phyloP scores from a whole-genome alignment of 2,797 vertebrate genomes.

The Neosalanx taihuensis region DNA sequence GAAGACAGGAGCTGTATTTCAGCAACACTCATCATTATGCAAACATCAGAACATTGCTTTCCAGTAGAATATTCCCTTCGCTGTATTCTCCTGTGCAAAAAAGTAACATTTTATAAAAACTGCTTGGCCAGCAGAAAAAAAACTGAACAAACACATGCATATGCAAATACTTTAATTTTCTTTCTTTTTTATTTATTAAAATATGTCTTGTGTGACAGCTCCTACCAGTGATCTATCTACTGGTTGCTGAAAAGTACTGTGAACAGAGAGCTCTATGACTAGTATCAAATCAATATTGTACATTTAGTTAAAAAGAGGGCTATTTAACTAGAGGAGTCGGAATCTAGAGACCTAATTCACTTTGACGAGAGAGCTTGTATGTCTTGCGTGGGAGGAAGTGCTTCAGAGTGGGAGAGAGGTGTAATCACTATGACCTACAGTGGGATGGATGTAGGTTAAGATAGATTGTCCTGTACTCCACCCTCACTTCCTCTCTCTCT shows the following conservation, averaged over 20 bases:
- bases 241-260: no score
- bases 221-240: not conserved
- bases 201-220: slow-evolving; percentile 9
- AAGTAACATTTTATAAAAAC: slow-evolving; percentile 41
- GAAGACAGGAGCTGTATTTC: slow-evolving; percentile 58
- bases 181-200: no score
- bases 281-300: slow-evolving; percentile 52
- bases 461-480: slow-evolving; percentile 45
- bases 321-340: slow-evolving; percentile 19
- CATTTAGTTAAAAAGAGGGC: slow-evolving; percentile 61
- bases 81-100: slow-evolving; percentile 63
- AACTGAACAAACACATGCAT: slow-evolving; percentile 51
- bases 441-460: slow-evolving; percentile 70
- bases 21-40: slow-evolving; percentile 73
- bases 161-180: slow-evolving; percentile 57
- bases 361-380: slow-evolving; percentile 37
- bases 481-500: slow-evolving; percentile 44
- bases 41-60: slow-evolving; percentile 66
- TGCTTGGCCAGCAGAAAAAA: slow-evolving; percentile 41
- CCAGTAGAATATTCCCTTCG: slow-evolving; percentile 64
- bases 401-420: slow-evolving; percentile 49
- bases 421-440: slow-evolving; percentile 68
- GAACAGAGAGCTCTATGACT: slow-evolving; percentile 12
- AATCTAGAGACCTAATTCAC: slow-evolving; percentile 56
- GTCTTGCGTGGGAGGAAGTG: slow-evolving; percentile 57